Conservation (phyloP, 2,797 vertebrate species). For the Leucoraja ocellata region DNA sequence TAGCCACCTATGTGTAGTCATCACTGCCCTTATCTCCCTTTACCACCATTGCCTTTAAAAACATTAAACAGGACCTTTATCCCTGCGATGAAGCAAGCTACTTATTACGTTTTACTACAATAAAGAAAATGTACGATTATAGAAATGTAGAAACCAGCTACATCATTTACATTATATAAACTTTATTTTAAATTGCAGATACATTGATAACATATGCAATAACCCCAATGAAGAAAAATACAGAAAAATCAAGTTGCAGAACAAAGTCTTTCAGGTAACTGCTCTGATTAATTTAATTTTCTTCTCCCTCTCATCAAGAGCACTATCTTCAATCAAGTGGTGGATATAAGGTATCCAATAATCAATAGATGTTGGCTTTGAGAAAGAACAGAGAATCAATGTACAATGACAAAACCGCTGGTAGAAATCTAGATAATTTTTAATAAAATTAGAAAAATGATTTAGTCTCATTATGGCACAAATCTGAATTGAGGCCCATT, state of each 20-base stretch:
- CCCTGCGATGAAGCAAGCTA: background rate
- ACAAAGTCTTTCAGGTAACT: conserved; percentile 83
- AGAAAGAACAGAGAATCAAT: background rate
- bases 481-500: background rate
- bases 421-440: background rate
- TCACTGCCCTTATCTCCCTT: background rate
- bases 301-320: background rate
- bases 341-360: background rate
- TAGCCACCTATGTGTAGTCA: background rate
- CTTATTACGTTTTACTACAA: background rate
- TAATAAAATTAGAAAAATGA: background rate
- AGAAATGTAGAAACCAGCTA: background rate
- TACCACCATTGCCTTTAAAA: background rate
- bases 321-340: background rate
- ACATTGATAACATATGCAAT: conserved; percentile 85
- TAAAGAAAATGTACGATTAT: background rate
- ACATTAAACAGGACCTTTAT: background rate
- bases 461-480: background rate
- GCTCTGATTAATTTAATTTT: background rate
- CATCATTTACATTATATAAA: background rate
- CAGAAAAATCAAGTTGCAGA: conserved; percentile 79
- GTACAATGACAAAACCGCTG: background rate
- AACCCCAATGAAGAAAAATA: conserved; percentile 88
- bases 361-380: background rate
- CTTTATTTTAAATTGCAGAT: conserved; percentile 56